Conservation (phyloP, 2,888 invertebrate genomes). For the Cryptus viduatorius region DNA sequence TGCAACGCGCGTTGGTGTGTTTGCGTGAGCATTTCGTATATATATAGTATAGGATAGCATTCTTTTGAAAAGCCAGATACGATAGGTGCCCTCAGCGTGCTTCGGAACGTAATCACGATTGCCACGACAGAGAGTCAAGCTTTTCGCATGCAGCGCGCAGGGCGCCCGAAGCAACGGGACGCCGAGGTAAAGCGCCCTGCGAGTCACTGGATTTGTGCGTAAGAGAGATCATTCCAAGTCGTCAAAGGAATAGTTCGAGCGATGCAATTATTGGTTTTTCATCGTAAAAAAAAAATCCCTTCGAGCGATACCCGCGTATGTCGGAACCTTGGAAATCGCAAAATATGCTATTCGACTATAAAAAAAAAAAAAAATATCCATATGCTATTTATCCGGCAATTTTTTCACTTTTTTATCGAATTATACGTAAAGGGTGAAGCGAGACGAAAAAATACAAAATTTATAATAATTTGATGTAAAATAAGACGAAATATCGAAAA, state of each 20-base stretch:
- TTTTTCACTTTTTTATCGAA: neutral
- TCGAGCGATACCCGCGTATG: neutral
- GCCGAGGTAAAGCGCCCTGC: slow-evolving; percentile 3
- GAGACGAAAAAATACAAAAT: neutral
- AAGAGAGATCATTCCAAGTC: slow-evolving; percentile 39
- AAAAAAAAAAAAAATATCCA: neutral
- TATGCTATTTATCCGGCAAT: neutral
- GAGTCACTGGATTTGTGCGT: slow-evolving; percentile 39
- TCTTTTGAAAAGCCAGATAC: slow-evolving; percentile 51
- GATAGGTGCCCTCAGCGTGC: slow-evolving; percentile 39
- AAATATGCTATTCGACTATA: neutral
- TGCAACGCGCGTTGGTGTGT: slow-evolving; percentile 4
- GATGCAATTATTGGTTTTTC: slow-evolving; percentile 58
- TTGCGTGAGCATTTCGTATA: neutral
- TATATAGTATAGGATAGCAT: slow-evolving; percentile 13
- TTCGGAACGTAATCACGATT: slow-evolving; percentile 57
- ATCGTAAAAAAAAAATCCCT: slow-evolving; percentile 17
- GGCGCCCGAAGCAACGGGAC: slow-evolving; percentile 37
- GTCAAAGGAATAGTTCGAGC: slow-evolving; percentile 52
- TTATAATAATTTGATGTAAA: neutral
- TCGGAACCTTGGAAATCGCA: neutral
- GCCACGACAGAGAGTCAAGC: slow-evolving; percentile 37
- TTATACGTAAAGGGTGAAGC: neutral
- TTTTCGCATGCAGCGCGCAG: slow-evolving; percentile 35
- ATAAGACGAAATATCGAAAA: neutral